These are phyloP conservation scores for Bucorvus abyssinicus DNA, from an alignment of 2,797 vertebrate species.

Conservation along the genomic window DNA sequence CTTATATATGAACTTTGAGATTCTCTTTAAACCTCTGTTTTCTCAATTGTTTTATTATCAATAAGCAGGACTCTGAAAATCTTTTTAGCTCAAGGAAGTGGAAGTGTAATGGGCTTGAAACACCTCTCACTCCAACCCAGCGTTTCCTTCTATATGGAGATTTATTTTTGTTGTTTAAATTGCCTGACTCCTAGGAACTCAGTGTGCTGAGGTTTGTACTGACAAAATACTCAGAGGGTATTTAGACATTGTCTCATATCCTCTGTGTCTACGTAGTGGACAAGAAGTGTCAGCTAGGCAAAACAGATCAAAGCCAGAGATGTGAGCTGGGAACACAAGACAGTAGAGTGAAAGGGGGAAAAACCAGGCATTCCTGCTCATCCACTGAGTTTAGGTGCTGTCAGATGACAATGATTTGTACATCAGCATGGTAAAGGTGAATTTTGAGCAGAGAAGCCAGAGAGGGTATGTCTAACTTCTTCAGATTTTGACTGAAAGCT, in stretches of 20 bases:
- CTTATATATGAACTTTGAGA: not conserved
- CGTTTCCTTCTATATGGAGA: not conserved
- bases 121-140: not conserved
- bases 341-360: not conserved
- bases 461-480: not conserved
- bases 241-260: not conserved
- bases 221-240: not conserved
- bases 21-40: not conserved
- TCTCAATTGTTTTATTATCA: not conserved
- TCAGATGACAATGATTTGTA: not conserved
- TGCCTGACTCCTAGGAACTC: not conserved
- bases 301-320: not conserved
- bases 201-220: not conserved
- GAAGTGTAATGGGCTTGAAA: not conserved
- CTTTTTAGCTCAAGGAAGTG: not conserved
- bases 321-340: not conserved
- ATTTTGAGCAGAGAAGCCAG: not conserved
- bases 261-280: not conserved
- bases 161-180: not conserved
- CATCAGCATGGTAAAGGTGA: not conserved
- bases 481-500: not conserved
- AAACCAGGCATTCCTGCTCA: not conserved
- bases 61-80: not conserved
- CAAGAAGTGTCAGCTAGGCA: not conserved
- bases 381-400: not conserved